These are phyloP conservation scores for Salpingus planirostris DNA, from an alignment of 2,888 invertebrate genomes.

Conservation along the genomic window DNA sequence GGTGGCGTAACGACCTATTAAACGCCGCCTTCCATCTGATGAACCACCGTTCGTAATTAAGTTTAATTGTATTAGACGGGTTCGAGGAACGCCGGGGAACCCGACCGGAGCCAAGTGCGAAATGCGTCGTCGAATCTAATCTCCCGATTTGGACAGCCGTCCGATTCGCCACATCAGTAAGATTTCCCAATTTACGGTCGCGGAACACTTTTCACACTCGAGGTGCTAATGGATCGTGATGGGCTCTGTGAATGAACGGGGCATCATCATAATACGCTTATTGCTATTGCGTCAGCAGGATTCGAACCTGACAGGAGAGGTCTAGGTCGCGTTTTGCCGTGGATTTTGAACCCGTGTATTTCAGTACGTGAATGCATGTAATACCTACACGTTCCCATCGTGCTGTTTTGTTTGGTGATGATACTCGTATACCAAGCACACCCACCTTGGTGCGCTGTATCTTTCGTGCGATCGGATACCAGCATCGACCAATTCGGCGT, in stretches of 20 bases:
- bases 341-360: conserved; percentile 10
- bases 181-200: conserved; percentile 6
- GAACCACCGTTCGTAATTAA: conserved; percentile 27
- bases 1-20: conserved; percentile 31
- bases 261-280: too few relatives aligned
- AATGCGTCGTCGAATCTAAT: not conserved
- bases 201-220: too few relatives aligned
- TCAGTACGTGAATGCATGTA: conserved; percentile 6
- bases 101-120: not conserved
- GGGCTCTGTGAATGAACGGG: too few relatives aligned
- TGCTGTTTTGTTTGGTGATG: not conserved
- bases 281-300: too few relatives aligned
- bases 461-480: too few relatives aligned
- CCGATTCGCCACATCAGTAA: conserved; percentile 11
- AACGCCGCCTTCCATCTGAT: conserved; percentile 28
- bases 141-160: too few relatives aligned
- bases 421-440: too few relatives aligned
- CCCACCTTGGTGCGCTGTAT: too few relatives aligned
- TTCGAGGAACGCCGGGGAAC: conserved; percentile 12
- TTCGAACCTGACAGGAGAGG: conserved; percentile 9
- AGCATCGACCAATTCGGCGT: too few relatives aligned
- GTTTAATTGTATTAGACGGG: conserved; percentile 30
- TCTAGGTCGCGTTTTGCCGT: conserved; percentile 13
- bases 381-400: conserved; percentile 7
- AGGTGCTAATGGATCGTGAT: too few relatives aligned